These are phyloP conservation scores for Philopedon plagiatum DNA, from an alignment of 2,888 invertebrate species.

Conservation along the genomic window DNA sequence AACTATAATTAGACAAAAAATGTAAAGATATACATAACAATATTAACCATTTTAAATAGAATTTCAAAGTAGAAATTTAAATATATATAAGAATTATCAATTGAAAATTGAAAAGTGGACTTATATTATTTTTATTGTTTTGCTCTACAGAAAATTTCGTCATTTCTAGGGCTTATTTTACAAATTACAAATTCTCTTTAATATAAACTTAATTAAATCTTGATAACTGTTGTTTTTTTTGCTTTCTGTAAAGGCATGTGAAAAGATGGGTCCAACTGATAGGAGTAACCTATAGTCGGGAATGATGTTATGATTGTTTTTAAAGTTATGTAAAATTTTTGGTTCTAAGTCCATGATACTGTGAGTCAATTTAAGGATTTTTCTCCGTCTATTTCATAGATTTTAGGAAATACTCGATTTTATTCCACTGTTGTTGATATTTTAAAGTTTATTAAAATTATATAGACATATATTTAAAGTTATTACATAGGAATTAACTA, in stretches of 20 bases:
- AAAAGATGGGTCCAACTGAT: constrained; percentile 50
- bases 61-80: background rate
- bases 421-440: constrained; percentile 69
- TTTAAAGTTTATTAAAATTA: constrained; percentile 64
- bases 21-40: background rate
- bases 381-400: constrained; percentile 65
- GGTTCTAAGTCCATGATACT: constrained; percentile 45
- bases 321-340: constrained; percentile 3
- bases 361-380: constrained; percentile 66
- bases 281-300: constrained; percentile 37
- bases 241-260: constrained; percentile 31
- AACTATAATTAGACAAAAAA: constrained; percentile 13
- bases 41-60: background rate
- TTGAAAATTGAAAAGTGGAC: constrained; percentile 10
- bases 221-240: background rate
- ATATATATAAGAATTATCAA: background rate
- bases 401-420: constrained; percentile 59
- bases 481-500: background rate
- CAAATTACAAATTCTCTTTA: no score
- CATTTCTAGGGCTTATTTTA: no score
- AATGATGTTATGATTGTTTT: constrained; percentile 10
- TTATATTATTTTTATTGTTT: constrained; percentile 6
- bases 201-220: background rate
- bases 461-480: constrained; percentile 18
- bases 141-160: background rate